Conservation (phyloP, 2,888 invertebrate genomes). For the Platycheirus albimanus region DNA sequence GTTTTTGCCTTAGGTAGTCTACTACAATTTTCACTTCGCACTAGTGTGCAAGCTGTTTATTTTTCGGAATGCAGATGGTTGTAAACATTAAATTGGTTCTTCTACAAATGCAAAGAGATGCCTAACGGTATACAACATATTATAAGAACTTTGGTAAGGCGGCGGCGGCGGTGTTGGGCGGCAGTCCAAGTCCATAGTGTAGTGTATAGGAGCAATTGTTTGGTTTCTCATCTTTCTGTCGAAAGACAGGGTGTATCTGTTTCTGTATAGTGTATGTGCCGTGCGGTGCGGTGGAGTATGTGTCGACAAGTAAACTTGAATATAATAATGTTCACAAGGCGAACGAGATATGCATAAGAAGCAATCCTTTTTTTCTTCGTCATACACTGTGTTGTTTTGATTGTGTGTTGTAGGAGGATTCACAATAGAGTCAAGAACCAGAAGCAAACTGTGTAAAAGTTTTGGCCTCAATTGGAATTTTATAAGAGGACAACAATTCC, state of each 20-base stretch:
- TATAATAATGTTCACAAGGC: slow-evolving; percentile 50
- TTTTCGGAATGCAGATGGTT: slow-evolving; percentile 56
- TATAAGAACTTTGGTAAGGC: slow-evolving; percentile 17
- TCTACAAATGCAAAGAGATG: slow-evolving; percentile 47
- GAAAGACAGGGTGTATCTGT: slow-evolving; percentile 28
- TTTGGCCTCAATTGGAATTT: slow-evolving; percentile 69
- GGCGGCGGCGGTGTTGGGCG: too few relatives aligned
- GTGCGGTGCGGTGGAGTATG: slow-evolving; percentile 21
- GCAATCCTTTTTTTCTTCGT: background rate
- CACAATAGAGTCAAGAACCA: slow-evolving; percentile 26
- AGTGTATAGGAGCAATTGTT: slow-evolving; percentile 49
- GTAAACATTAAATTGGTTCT: slow-evolving; percentile 67
- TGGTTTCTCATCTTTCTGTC: slow-evolving; percentile 47
- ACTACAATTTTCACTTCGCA: too few relatives aligned
- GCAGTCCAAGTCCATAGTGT: slow-evolving; percentile 4
- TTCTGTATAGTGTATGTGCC: background rate
- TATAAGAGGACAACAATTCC: slow-evolving; percentile 62
- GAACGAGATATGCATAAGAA: slow-evolving; percentile 30
- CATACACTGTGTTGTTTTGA: background rate
- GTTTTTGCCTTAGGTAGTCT: slow-evolving; percentile 24
- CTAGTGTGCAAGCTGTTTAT: slow-evolving; percentile 33
- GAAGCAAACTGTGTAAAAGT: slow-evolving; percentile 48
- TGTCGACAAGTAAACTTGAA: slow-evolving; percentile 58
- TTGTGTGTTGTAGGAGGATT: background rate
- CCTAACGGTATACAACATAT: slow-evolving; percentile 39